Conservation (phyloP, 2,113 vertebrate genomes). For the Sylvilagus bachmani region DNA sequence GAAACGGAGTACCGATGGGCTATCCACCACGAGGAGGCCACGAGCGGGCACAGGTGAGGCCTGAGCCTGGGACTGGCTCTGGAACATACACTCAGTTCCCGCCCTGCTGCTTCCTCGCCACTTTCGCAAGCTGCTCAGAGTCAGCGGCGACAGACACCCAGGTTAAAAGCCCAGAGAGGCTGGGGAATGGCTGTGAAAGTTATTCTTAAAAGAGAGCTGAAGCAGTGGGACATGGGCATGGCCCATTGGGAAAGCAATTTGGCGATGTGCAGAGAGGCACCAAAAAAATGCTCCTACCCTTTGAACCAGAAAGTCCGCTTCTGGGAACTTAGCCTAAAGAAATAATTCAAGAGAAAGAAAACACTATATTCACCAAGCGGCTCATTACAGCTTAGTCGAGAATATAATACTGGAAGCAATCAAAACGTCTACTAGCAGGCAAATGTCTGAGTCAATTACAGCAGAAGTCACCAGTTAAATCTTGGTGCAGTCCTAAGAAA, state of each 20-base stretch:
- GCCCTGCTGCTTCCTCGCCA: not conserved
- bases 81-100: not conserved
- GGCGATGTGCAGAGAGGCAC: not conserved
- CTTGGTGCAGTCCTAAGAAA: not conserved
- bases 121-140: not conserved
- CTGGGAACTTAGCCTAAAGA: slow-evolving; percentile 78
- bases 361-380: slow-evolving; percentile 58
- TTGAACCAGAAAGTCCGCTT: slow-evolving; percentile 71
- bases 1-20: not conserved
- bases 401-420: slow-evolving; percentile 34
- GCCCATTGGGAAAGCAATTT: slow-evolving; percentile 15
- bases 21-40: not conserved
- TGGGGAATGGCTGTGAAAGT: not conserved
- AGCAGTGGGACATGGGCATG: not conserved
- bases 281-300: slow-evolving; percentile 59
- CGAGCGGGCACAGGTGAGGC: not conserved
- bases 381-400: slow-evolving; percentile 52
- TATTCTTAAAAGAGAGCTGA: not conserved
- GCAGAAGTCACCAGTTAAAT: not conserved
- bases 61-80: not conserved
- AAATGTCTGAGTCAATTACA: not conserved
- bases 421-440: slow-evolving; percentile 7
- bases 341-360: slow-evolving; percentile 77
- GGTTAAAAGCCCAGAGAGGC: slow-evolving; percentile 39
- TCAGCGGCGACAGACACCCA: not conserved